A percentile compares a stretch with the other conserved stretches of the same genome.
Evolutionary conservation across 2,888 invertebrate genomes (phyloP).

Genomic region (Drosophila austrosaltans): DNA sequence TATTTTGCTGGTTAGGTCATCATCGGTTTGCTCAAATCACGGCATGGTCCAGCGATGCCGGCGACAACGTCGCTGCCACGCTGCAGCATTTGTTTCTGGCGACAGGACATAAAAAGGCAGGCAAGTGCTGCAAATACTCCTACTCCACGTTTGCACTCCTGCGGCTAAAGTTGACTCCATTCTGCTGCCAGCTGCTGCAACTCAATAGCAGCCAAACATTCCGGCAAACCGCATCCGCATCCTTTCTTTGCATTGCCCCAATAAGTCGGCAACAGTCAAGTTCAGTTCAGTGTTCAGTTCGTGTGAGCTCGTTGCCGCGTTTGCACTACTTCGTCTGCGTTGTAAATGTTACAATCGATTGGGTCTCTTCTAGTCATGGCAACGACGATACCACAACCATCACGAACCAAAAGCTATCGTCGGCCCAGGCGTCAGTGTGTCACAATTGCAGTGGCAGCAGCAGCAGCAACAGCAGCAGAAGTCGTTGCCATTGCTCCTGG

Average conservation of each 20-base stretch:
- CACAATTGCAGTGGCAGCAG: constrained; percentile 60
- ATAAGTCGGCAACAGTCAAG: constrained; percentile 45
- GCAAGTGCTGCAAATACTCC: constrained; percentile 79
- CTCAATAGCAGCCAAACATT: neutral
- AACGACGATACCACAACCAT: constrained; percentile 30
- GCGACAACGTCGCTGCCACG: constrained; percentile 30
- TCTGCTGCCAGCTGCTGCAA: constrained; percentile 35
- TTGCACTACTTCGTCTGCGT: constrained; percentile 59
- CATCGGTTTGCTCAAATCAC: constrained; percentile 37
- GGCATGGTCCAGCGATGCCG: constrained; percentile 47
- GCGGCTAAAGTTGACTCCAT: constrained; percentile 67
- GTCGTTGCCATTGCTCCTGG: constrained; percentile 9
- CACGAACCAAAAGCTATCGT: constrained; percentile 22
- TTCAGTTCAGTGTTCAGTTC: constrained; percentile 59
- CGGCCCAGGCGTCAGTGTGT: constrained; percentile 50
- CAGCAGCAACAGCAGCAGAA: constrained; percentile 15
- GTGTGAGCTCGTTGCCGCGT: constrained; percentile 72
- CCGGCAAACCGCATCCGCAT: constrained; percentile 13
- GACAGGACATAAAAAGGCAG: constrained; percentile 81
- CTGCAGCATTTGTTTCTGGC: constrained; percentile 26
- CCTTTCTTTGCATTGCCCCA: constrained; percentile 30
- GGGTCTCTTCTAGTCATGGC: constrained; percentile 53
- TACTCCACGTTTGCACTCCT: constrained; percentile 81
- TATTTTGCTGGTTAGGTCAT: constrained; percentile 42
- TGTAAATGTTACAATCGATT: constrained; percentile 57